A percentile compares a stretch with the other conserved stretches of the same genome.
Evolutionary conservation across 2,888 invertebrate genomes (phyloP).

Genomic region (Pasiphila rectangulata): DNA sequence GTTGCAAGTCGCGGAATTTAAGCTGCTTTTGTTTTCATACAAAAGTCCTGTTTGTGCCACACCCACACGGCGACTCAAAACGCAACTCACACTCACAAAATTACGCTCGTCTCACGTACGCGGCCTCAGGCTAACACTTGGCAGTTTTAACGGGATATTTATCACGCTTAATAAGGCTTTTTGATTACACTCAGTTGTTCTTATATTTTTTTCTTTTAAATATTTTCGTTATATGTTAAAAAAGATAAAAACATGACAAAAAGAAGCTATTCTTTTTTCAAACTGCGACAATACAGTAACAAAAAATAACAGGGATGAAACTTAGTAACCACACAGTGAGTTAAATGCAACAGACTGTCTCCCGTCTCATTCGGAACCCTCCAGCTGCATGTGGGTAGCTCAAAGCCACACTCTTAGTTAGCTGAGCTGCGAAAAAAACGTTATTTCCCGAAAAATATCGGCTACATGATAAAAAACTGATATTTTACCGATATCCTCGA

Average conservation of each 20-base stretch:
- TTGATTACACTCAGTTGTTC: too few species aligned
- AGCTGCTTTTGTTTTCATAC: too few species aligned
- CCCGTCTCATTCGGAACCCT: constrained; percentile 57
- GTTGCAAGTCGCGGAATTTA: too few species aligned
- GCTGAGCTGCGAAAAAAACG: constrained; percentile 58
- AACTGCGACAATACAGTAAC: constrained; percentile 1
- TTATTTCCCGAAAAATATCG: constrained; percentile 48
- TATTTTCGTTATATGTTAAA: too few species aligned
- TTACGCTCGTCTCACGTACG: too few species aligned
- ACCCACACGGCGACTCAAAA: too few species aligned
- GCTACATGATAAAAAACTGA: constrained; percentile 47
- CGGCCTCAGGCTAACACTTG: too few species aligned
- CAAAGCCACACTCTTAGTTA: constrained; percentile 59
- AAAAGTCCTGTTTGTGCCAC: too few species aligned
- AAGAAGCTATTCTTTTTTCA: background rate
- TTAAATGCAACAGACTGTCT: constrained; percentile 48
- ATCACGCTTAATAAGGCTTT: too few species aligned
- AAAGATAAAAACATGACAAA: background rate
- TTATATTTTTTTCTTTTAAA: too few species aligned
- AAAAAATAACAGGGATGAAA: background rate
- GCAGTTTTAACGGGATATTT: too few species aligned
- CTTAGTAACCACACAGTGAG: constrained; percentile 32
- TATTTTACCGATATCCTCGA: constrained; percentile 69
- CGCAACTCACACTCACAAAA: too few species aligned
- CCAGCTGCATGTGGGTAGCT: constrained; percentile 41